Evolutionary conservation across 2,888 invertebrate genomes (phyloP), one percentile per base, ranked within the genome.

Genomic region (Tetragonula carbonaria): DNA sequence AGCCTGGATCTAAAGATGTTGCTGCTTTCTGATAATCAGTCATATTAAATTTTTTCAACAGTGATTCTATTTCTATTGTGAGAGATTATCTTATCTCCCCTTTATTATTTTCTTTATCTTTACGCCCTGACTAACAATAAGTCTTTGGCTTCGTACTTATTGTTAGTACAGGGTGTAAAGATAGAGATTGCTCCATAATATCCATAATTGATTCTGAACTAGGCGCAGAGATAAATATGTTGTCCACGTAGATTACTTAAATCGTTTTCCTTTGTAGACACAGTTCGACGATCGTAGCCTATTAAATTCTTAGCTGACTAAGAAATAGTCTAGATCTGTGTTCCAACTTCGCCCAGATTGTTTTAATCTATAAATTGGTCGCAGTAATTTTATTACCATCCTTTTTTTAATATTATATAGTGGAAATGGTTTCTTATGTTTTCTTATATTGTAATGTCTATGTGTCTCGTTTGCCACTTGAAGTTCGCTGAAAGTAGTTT

Each of bases 241-340:
- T 76, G 18, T 67, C 80, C 0, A 80, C 76, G 28, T 71, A 75
- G 21, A 72, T 33, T 14, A 76, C 13, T 57, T 76, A 14, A 4
- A 76, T 59, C 16, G 72, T 65, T 75, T n/a, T 4, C 28, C 63
- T 16, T 23, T 53, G 3, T 78, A 78, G 13, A 38, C 51, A 28
- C 74, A 78, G 28, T 53, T 78, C 23, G 71, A 71, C 5, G 78
- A 72, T 21, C 66, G 38, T 18, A 79, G 23, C n/a, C 75, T 70
- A 63, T 11, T 13, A n/a, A 79, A 73, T 33, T 57, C 75, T n/a
- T 28, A 6, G 2, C 45, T 28, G 8, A 28, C 23, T 5, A 79
- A 28, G 16, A 74, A 82, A 2, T 11, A 33, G 11, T 74, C 18
- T 13, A 82, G 21, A 16, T 68, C 66, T 13, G 72, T 14, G 13